Base-by-base conservation (phyloP, 2,888 invertebrate species). In the Cetonia aurata region DNA sequence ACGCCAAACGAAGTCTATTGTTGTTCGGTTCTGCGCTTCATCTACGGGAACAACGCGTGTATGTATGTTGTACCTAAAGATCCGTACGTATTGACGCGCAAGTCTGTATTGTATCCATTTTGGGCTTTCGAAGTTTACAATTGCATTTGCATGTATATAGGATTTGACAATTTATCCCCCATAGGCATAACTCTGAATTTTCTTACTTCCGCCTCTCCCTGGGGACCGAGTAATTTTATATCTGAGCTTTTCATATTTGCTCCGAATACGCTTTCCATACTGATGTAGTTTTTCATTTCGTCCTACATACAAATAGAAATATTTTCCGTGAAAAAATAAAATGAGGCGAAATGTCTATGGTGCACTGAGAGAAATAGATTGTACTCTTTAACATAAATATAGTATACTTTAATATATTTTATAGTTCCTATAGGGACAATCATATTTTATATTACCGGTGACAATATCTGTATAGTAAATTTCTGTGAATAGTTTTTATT, bases 81-180 rank as follows among this genome's bases (percentile, higher is more conserved):
- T 19, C 31, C n/a, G 44, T 25, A 44, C 46, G 52, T 8, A 12
- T 19, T 12, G 19, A 52, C 25, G 19, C 25, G 76, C 76, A 75
- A 77, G 73, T 73, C 71, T 74, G 71, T 74, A 75, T 71, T 73
- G 69, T 79, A 79, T 79, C 79, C 80, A 80, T 81, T 81, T 81
- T 78, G 77, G 77, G 78, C 62, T 76, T 75, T 73, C 76, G 78
- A 76, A 78, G 78, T 78, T 76, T 78, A 77, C 80, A 77, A 82
- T 82, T 81, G 82, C 82, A 83, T 83, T 83, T 82, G 82, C 83
- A 83, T 83, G 82, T 82, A 83, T 81, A 83, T 83, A 78, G 81
- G 76, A 78, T 77, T 76, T 75, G 76, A 73, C 72, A 76, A 77
- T 72, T 75, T 75, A 75, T 77, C 75, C 77, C 76, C 75, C 50